Evolutionary conservation across 2,888 invertebrate genomes (phyloP).

Genomic region (Tyria jacobaeae): DNA sequence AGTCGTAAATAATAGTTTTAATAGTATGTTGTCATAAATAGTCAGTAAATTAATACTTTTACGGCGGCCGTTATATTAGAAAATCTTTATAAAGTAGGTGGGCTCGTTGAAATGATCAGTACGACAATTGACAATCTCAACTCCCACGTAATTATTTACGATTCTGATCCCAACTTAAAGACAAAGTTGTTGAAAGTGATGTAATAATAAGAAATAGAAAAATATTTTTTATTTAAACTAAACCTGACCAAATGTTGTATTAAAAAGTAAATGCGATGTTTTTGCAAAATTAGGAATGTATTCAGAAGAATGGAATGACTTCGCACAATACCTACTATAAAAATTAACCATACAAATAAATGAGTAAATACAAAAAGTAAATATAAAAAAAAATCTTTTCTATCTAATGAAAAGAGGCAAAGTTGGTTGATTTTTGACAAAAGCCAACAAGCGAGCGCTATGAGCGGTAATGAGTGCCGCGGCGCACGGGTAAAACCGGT

Average conservation of each 20-base stretch:
- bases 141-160: constrained; percentile 45
- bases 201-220: constrained; percentile 35
- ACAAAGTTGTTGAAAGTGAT: constrained; percentile 36
- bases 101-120: constrained; percentile 47
- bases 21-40: constrained; percentile 41
- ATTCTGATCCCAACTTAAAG: constrained; percentile 40
- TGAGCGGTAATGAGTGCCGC: constrained; percentile 70
- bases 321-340: constrained; percentile 11
- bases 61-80: constrained; percentile 36
- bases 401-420: constrained; percentile 48
- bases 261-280: constrained; percentile 5
- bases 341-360: constrained; percentile 36
- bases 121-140: constrained; percentile 49
- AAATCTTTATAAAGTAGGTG: constrained; percentile 40
- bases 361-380: constrained; percentile 30
- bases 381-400: too few species aligned
- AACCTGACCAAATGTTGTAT: constrained; percentile 8
- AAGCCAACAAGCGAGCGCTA: constrained; percentile 63
- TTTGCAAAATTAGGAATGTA: constrained; percentile 8
- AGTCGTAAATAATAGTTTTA: constrained; percentile 40
- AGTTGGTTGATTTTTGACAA: constrained; percentile 70
- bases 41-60: constrained; percentile 45
- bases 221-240: constrained; percentile 38
- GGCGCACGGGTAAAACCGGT: constrained; percentile 81
- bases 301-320: constrained; percentile 10